Percentiles rank a stretch among this genome's conserved stretches.
Conservation (phyloP, 2,797 vertebrate species). For the Emydoidea blandingii region DNA sequence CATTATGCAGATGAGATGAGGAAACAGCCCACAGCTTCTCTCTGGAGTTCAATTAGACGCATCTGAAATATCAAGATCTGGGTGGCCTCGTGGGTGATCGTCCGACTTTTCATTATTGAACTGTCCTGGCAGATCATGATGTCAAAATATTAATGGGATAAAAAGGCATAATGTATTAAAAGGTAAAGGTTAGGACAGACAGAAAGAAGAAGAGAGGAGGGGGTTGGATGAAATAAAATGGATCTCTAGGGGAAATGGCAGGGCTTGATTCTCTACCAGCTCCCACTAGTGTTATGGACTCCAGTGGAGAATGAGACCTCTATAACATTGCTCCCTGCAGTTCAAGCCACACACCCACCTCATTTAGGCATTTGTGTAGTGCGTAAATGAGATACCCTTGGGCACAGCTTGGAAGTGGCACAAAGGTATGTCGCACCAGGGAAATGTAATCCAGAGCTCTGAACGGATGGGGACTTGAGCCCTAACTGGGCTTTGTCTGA, state of each 20-base stretch:
- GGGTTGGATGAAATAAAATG: neutral
- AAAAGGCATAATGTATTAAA: neutral
- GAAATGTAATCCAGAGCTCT: fast-evolving
- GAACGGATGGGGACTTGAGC: neutral
- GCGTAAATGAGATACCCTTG: neutral
- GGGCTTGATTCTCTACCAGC: neutral
- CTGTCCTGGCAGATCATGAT: neutral
- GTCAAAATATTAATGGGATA: neutral
- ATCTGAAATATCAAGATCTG: neutral
- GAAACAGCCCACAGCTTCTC: neutral
- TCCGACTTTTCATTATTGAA: neutral
- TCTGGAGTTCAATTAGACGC: neutral
- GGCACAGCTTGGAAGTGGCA: neutral
- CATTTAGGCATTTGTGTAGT: neutral
- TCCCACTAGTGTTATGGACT: neutral
- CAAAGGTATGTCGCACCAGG: neutral
- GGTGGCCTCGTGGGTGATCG: neutral
- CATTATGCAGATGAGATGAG: neutral
- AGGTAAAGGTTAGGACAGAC: neutral
- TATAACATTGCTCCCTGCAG: neutral
- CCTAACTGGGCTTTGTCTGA: neutral
- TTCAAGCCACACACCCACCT: neutral
- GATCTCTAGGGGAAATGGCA: neutral
- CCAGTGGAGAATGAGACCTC: neutral
- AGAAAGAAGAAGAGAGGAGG: neutral